Conservation (phyloP, 2,113 vertebrate genomes). For the Mystacornis crossleyi region DNA sequence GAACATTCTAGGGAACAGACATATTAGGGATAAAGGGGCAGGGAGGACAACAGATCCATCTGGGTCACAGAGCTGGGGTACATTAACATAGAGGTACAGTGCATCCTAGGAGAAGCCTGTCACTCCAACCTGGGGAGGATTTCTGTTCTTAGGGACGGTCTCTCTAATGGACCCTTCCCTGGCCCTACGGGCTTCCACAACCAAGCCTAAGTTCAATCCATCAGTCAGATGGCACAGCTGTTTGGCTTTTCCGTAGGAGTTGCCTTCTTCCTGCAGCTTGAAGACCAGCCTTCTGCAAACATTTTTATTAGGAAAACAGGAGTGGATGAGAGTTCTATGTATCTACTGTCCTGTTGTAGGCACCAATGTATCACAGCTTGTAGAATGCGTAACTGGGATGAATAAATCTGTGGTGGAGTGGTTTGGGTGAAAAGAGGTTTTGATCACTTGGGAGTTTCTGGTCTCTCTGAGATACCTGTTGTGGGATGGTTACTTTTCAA, state of each 20-base stretch:
- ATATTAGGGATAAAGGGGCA: too few relatives aligned
- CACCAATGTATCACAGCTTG: neutral
- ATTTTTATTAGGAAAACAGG: neutral
- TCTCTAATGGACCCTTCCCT: too few relatives aligned
- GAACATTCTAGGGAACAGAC: too few relatives aligned
- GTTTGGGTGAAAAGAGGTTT: neutral
- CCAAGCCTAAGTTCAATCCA: neutral
- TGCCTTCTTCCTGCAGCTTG: neutral
- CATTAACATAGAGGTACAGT: too few relatives aligned
- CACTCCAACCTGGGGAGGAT: too few relatives aligned
- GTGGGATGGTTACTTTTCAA: neutral
- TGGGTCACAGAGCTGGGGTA: too few relatives aligned
- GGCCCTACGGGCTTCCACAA: too few relatives aligned
- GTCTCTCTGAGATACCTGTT: neutral
- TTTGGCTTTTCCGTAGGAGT: neutral
- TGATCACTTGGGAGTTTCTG: neutral
- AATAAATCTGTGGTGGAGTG: neutral
- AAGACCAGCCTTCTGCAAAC: neutral
- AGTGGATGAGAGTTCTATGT: fast-evolving
- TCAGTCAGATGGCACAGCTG: neutral
- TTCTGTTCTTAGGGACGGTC: too few relatives aligned
- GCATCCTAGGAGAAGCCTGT: too few relatives aligned
- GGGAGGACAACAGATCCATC: too few relatives aligned
- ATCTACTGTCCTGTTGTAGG: neutral
- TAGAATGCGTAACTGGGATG: neutral